Conservation (phyloP, 2,113 vertebrate genomes). For the Epinephelus fuscoguttatus region DNA sequence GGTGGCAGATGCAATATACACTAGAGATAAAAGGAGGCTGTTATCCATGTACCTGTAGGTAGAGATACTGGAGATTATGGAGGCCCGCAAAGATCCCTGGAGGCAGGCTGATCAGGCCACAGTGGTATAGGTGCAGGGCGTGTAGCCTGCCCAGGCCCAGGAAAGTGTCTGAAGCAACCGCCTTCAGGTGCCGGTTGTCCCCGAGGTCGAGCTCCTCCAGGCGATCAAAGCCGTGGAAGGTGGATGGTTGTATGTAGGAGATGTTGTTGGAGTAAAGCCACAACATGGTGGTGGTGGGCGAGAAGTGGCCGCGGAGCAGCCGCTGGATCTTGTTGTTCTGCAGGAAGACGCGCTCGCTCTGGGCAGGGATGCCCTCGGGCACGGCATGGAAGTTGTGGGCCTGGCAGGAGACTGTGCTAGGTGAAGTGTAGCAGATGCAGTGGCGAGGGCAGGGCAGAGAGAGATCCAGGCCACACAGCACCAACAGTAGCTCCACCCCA, state of each 20-base stretch:
- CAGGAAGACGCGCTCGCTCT: slow-evolving; percentile 96
- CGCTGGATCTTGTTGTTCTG: slow-evolving; percentile 97
- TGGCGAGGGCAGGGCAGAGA: slow-evolving; percentile 89
- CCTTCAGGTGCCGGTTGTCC: slow-evolving; percentile 93
- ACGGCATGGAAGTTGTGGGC: slow-evolving; percentile 94
- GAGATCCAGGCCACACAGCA: slow-evolving; percentile 90
- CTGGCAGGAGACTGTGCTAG: slow-evolving; percentile 98
- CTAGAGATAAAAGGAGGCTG: slow-evolving; percentile 51
- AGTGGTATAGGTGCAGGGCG: slow-evolving; percentile 95
- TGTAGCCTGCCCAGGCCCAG: slow-evolving; percentile 92
- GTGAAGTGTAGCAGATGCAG: slow-evolving; percentile 96
- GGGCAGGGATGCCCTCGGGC: slow-evolving; percentile 94
- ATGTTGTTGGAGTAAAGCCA: slow-evolving; percentile 99
- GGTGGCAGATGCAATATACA: slow-evolving; percentile 60
- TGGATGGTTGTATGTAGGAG: slow-evolving; percentile 93
- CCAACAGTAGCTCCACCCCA: slow-evolving; percentile 91
- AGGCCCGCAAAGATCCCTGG: slow-evolving; percentile 91
- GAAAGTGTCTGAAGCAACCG: slow-evolving; percentile 94
- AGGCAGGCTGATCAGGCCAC: slow-evolving; percentile 91
- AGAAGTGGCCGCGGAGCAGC: slow-evolving; percentile 94
- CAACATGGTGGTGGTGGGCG: slow-evolving; percentile 92
- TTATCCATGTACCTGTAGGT: slow-evolving; percentile 88
- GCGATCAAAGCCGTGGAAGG: slow-evolving; percentile 93
- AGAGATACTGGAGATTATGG: slow-evolving; percentile 96
- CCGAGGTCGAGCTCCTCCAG: slow-evolving; percentile 98